A percentile compares a stretch with the other conserved stretches of the same genome.
Conservation (phyloP, 2,888 invertebrate genomes). For the Rhagonycha fulva region DNA sequence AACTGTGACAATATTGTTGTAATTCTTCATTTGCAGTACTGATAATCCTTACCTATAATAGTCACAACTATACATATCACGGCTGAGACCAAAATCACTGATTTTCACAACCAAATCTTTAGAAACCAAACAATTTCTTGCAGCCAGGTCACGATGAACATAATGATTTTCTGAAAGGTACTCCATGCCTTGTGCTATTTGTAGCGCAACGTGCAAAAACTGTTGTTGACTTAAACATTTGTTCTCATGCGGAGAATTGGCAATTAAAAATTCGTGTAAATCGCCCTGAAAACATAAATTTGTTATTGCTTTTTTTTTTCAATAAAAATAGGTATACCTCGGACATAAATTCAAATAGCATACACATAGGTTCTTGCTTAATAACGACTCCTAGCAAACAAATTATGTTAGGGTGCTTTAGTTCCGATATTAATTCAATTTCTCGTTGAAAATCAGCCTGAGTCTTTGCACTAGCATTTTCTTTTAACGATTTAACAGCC, state of each 20-base stretch:
- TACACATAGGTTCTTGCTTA: conserved; percentile 88
- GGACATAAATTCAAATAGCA: conserved; percentile 98
- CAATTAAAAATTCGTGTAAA: conserved; percentile 92
- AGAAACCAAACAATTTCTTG: conserved; percentile 94
- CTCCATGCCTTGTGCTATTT: conserved; percentile 85
- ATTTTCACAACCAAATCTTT: conserved; percentile 95
- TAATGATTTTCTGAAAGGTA: conserved; percentile 90
- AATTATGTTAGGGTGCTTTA: conserved; percentile 94
- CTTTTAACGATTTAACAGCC: conserved; percentile 92
- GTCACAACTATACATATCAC: conserved; percentile 92
- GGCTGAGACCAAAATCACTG: conserved; percentile 92
- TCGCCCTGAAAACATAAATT: conserved; percentile 73
- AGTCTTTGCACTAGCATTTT: conserved; percentile 89
- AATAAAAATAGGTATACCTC: conserved; percentile 50
- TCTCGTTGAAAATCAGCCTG: conserved; percentile 92
- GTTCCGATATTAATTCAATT: conserved; percentile 91
- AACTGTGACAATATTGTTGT: too few relatives aligned
- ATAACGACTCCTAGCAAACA: conserved; percentile 91
- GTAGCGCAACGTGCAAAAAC: conserved; percentile 87
- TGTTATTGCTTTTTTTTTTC: neutral
- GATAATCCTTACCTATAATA: conserved; percentile 69
- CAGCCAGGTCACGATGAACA: conserved; percentile 95
- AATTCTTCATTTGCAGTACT: neutral
- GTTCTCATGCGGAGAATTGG: conserved; percentile 85
- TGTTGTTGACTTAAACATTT: conserved; percentile 80